These are phyloP conservation scores for Heliconius ismenius DNA, from an alignment of 2,888 invertebrate species.

Conservation along the genomic window DNA sequence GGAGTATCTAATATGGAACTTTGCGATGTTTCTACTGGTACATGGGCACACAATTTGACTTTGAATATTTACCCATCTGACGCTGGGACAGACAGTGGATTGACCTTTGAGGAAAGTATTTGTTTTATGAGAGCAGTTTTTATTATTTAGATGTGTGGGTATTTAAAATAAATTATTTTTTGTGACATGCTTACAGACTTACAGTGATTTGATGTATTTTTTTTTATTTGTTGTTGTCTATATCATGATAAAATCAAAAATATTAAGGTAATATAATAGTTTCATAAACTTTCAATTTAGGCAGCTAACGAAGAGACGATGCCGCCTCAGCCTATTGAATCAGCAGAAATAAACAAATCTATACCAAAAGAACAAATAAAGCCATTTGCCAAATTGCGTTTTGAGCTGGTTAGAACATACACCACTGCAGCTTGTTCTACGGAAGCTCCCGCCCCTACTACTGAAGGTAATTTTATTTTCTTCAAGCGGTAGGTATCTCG, in stretches of 20 bases:
- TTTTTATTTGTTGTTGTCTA: too few relatives aligned
- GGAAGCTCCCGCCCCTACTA: constrained; percentile 38
- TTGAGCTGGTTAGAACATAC: constrained; percentile 66
- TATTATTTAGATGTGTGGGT: neutral
- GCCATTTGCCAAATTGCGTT: constrained; percentile 66
- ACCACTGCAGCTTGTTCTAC: constrained; percentile 47
- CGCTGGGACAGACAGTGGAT: constrained; percentile 96
- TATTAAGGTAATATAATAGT: neutral
- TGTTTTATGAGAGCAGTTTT: neutral
- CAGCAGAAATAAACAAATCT: constrained; percentile 53
- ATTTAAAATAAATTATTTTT: neutral
- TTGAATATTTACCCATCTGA: constrained; percentile 96
- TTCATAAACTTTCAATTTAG: constrained; percentile 46
- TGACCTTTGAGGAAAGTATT: constrained; percentile 89
- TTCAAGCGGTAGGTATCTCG: neutral
- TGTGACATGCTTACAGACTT: neutral
- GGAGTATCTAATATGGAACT: constrained; percentile 94
- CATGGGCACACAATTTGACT: constrained; percentile 89
- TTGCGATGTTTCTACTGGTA: constrained; percentile 87
- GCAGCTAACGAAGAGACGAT: constrained; percentile 71
- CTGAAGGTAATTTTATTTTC: neutral
- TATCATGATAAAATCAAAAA: too few relatives aligned
- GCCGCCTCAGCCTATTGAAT: constrained; percentile 66
- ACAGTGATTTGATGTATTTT: too few relatives aligned
- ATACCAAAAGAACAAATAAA: constrained; percentile 55